phyloP scores from a whole-genome alignment of 1,140 invertebrate species.

The Cyphomyrmex costatus region DNA sequence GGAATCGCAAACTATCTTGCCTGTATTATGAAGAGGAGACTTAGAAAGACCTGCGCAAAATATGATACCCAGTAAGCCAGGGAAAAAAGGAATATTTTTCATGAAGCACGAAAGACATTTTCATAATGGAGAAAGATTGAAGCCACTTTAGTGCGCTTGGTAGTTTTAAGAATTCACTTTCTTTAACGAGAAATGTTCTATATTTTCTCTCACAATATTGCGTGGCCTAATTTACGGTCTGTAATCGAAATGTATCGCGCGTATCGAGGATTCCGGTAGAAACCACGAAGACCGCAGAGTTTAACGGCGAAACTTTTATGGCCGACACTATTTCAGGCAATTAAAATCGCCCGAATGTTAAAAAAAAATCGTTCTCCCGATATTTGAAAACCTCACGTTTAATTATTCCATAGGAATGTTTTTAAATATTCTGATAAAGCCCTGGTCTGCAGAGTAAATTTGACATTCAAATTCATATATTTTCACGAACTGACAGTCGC shows the following conservation, averaged over 20 bases:
- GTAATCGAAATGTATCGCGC: neutral
- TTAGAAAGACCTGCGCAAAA: neutral
- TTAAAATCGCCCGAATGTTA: slow-evolving; percentile 8
- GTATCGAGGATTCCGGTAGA: slow-evolving; percentile 28
- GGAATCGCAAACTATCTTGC: neutral
- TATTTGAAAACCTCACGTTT: neutral
- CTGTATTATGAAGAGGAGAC: neutral
- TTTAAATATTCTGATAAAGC: slow-evolving; percentile 4
- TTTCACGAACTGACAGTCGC: neutral
- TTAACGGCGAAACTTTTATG: slow-evolving; percentile 25
- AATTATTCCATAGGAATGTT: slow-evolving; percentile 20
- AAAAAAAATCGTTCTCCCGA: slow-evolving; percentile 25
- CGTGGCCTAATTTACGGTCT: slow-evolving; percentile 15
- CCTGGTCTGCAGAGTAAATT: neutral
- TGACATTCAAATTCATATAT: neutral
- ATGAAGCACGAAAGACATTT: slow-evolving; percentile 4
- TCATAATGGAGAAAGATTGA: neutral
- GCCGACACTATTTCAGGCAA: slow-evolving; percentile 7
- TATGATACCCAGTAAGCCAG: neutral
- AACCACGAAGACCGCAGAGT: slow-evolving; percentile 38
- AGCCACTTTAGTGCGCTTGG: neutral
- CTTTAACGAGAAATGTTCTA: neutral
- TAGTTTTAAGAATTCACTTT: slow-evolving; percentile 7
- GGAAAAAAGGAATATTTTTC: neutral
- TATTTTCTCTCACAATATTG: neutral